A percentile compares a stretch with the other conserved stretches of the same genome.
phyloP scores from a whole-genome alignment of 2,797 vertebrate genomes.

The Taenioides sp. region DNA sequence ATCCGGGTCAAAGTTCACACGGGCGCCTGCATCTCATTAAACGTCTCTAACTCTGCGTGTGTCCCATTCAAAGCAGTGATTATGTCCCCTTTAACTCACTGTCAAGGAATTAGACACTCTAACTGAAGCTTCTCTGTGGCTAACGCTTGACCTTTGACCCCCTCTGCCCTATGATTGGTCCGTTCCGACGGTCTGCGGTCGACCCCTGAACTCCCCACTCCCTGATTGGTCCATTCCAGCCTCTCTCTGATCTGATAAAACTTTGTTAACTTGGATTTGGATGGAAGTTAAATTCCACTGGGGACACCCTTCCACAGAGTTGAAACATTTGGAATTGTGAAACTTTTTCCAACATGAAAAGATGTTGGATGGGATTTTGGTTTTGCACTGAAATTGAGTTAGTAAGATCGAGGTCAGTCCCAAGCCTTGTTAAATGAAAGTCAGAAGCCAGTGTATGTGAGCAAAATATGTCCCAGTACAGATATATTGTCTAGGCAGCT shows the following conservation, averaged over 20 bases:
- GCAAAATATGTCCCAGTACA: no score
- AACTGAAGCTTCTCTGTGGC: slow-evolving; percentile 27
- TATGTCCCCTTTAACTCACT: slow-evolving; percentile 12
- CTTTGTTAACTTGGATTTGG: slow-evolving; percentile 9
- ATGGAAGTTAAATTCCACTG: slow-evolving; percentile 4
- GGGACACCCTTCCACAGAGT: not conserved
- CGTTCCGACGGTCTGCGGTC: not conserved
- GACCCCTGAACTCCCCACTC: slow-evolving; percentile 24
- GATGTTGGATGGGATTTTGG: not conserved
- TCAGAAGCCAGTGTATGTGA: no score
- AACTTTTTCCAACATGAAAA: not conserved
- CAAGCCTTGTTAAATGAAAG: not conserved
- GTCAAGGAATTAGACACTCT: slow-evolving; percentile 14
- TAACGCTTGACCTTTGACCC: slow-evolving; percentile 18
- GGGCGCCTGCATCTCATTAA: slow-evolving; percentile 35
- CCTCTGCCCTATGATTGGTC: slow-evolving; percentile 29
- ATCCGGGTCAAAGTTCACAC: slow-evolving; percentile 33
- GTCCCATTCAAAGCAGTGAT: slow-evolving; percentile 10
- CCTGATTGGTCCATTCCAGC: slow-evolving; percentile 28
- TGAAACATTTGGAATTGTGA: not conserved
- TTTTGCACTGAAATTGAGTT: not conserved
- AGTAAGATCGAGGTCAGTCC: not conserved
- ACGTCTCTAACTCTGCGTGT: slow-evolving; percentile 21
- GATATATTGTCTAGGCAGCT: no score
- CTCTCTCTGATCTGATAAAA: slow-evolving; percentile 8